Conservation (phyloP, 1,140 invertebrate genomes). For the Rhopalosiphum padi region DNA sequence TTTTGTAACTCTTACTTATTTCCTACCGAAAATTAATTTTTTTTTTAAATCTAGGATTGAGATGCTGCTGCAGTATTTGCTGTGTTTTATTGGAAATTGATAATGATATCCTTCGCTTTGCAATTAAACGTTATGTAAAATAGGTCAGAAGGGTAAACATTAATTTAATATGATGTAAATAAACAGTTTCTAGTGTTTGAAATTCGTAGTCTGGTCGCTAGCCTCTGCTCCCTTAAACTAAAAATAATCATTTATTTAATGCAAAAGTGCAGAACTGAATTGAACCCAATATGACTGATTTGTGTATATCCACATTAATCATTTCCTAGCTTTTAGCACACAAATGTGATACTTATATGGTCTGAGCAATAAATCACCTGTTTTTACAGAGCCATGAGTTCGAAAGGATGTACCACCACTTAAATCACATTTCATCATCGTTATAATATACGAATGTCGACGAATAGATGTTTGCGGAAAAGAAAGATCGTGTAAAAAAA, state of each 20-base stretch:
- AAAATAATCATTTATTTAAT: constrained; percentile 13
- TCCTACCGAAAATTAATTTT: neutral
- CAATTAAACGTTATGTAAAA: neutral
- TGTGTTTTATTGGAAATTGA: too few species aligned
- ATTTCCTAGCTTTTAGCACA: neutral
- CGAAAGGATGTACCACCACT: neutral
- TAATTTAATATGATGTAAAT: neutral
- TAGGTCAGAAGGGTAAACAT: neutral
- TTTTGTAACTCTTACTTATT: neutral
- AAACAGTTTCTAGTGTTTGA: neutral
- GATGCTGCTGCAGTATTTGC: neutral
- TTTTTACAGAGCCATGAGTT: neutral
- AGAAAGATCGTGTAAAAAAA: neutral
- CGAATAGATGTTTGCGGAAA: neutral
- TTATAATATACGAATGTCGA: neutral
- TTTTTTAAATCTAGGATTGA: neutral
- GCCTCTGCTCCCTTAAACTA: neutral
- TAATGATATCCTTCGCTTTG: neutral
- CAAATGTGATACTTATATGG: neutral
- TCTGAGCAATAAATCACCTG: neutral
- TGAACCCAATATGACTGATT: neutral
- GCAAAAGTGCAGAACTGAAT: neutral
- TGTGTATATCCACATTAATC: neutral
- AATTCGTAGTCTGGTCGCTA: neutral
- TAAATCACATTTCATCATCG: constrained; percentile 3